A percentile compares a stretch with the other conserved stretches of the same genome.
Evolutionary conservation across 1,140 invertebrate species (phyloP).

Genomic region (Drosophila rufa): DNA sequence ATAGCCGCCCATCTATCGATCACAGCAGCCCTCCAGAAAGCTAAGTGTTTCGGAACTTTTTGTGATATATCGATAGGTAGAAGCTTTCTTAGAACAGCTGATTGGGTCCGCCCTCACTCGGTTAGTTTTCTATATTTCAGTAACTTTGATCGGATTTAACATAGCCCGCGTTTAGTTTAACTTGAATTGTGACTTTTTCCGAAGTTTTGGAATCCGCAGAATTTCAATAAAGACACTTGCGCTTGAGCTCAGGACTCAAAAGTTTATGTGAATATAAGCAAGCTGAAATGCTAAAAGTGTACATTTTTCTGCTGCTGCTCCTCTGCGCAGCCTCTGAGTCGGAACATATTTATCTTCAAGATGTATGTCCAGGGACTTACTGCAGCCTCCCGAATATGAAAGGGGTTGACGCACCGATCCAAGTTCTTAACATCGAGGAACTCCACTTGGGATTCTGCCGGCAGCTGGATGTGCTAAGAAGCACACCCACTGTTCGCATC

Average conservation of each 20-base stretch:
- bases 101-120: not conserved
- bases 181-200: too few species aligned
- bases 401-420: too few species aligned
- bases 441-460: not conserved
- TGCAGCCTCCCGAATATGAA: not conserved
- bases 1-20: not conserved
- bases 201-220: not conserved
- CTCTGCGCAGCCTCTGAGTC: not conserved
- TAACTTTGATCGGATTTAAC: conserved; percentile 6
- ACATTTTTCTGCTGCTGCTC: not conserved
- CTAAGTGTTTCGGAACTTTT: not conserved
- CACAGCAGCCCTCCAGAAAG: not conserved
- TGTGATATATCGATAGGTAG: not conserved
- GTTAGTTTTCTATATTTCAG: not conserved
- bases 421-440: not conserved
- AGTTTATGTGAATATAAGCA: not conserved
- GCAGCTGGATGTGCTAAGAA: not conserved
- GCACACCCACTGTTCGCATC: not conserved
- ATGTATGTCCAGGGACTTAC: not conserved
- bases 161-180: not conserved
- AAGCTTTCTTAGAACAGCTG: not conserved
- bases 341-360: not conserved
- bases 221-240: not conserved
- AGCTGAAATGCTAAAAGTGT: not conserved
- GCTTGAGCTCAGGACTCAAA: not conserved